Evolutionary conservation across 2,888 invertebrate species (phyloP).

Genomic region (Stictocephala bisonia): DNA sequence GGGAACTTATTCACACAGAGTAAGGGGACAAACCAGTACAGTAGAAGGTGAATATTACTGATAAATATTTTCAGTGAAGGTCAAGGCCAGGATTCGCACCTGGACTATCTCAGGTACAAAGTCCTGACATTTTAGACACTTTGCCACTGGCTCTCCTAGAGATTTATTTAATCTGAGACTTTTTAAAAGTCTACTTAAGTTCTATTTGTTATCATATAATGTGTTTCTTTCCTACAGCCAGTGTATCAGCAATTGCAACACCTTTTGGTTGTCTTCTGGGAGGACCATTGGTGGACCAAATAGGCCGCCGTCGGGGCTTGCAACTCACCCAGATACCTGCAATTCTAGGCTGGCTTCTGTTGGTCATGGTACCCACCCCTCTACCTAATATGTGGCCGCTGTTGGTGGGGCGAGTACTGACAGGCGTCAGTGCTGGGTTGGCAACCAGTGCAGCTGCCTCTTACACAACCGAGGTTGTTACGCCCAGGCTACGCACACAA

Average conservation of each 20-base stretch:
- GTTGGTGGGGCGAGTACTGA: slow-evolving; percentile 61
- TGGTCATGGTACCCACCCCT: slow-evolving; percentile 63
- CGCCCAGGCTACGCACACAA: slow-evolving; percentile 64
- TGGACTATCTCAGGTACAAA: no score
- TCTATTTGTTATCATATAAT: no score
- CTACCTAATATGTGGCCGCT: slow-evolving; percentile 57
- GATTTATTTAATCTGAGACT: no score
- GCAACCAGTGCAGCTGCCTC: slow-evolving; percentile 69
- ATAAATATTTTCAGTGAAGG: no score
- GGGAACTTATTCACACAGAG: no score
- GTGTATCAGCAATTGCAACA: slow-evolving; percentile 68
- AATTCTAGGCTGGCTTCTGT: slow-evolving; percentile 68
- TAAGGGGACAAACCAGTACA: no score
- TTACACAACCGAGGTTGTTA: slow-evolving; percentile 67
- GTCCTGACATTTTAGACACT: no score
- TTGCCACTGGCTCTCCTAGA: no score
- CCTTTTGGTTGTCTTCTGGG: slow-evolving; percentile 69
- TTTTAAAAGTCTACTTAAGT: no score
- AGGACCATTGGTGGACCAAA: slow-evolving; percentile 68
- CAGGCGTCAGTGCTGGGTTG: slow-evolving; percentile 65
- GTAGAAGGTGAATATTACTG: no score
- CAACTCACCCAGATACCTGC: slow-evolving; percentile 66
- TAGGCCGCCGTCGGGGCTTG: slow-evolving; percentile 68
- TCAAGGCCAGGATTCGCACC: no score
- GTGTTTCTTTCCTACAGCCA: slow-evolving; percentile 66